A percentile compares a stretch with the other conserved stretches of the same genome.
phyloP scores from a whole-genome alignment of 2,113 vertebrate species.

The Phylloscopus trochilus region DNA sequence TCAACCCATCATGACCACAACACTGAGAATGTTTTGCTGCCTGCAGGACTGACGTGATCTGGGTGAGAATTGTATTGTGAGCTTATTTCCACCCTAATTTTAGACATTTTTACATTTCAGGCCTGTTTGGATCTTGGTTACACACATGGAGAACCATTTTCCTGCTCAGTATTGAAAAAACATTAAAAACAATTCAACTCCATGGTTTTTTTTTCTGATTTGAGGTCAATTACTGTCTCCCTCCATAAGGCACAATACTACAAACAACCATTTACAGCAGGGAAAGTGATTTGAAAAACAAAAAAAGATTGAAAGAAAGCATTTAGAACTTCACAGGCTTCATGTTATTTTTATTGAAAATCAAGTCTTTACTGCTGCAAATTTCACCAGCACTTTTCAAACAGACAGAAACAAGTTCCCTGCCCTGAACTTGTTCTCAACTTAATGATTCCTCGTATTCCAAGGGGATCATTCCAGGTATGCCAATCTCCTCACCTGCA shows the following conservation, averaged over 20 bases:
- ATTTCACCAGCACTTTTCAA: neutral
- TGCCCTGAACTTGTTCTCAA: neutral
- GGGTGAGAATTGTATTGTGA: neutral
- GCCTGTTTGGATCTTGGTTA: neutral
- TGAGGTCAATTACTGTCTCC: neutral
- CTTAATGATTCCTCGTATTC: neutral
- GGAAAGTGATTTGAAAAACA: neutral
- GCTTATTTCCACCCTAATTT: neutral
- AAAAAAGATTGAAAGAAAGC: neutral
- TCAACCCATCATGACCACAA: neutral
- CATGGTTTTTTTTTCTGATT: neutral
- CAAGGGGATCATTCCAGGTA: neutral
- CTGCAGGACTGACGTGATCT: neutral
- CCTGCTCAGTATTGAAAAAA: neutral
- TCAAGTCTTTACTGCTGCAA: neutral
- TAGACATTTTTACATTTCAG: neutral
- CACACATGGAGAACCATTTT: neutral
- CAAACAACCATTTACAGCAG: neutral
- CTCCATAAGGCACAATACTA: too few relatives aligned
- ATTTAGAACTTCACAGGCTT: neutral
- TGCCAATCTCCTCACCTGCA: neutral
- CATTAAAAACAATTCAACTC: neutral
- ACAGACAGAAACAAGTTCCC: neutral
- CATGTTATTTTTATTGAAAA: neutral
- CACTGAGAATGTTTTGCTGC: neutral